Evolutionary conservation across 2,113 vertebrate genomes (phyloP).

Genomic region (Caranx ignobilis): DNA sequence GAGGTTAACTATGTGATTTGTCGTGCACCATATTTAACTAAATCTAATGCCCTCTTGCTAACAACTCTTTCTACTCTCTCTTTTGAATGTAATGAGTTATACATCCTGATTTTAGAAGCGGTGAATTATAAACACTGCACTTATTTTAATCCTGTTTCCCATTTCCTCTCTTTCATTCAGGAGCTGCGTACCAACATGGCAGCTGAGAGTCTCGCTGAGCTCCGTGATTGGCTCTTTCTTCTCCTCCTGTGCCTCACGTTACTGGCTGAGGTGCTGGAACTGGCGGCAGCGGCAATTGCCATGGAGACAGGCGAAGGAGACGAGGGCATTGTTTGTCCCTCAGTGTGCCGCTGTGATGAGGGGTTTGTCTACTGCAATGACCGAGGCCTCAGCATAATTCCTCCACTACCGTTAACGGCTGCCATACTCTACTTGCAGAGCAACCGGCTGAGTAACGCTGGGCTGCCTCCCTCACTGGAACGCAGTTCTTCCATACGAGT

Average conservation of each 20-base stretch:
- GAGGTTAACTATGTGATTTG: conserved; percentile 10
- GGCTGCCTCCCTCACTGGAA: conserved; percentile 88
- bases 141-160: conserved; percentile 53
- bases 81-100: conserved; percentile 26
- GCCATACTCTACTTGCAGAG: conserved; percentile 97
- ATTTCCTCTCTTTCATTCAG: conserved; percentile 63
- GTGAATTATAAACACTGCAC: neutral
- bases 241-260: conserved; percentile 92
- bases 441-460: conserved; percentile 91
- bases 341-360: conserved; percentile 92
- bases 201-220: conserved; percentile 87
- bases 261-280: conserved; percentile 90
- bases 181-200: conserved; percentile 82
- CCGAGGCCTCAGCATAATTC: conserved; percentile 91
- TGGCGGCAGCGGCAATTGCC: conserved; percentile 84
- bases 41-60: neutral
- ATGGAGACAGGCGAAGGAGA: conserved; percentile 84
- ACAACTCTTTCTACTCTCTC: neutral
- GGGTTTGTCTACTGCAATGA: conserved; percentile 97
- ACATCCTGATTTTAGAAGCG: neutral
- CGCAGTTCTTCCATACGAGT: conserved; percentile 87
- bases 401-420: conserved; percentile 88
- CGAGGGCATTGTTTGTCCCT: conserved; percentile 87
- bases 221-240: conserved; percentile 92
- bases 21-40: neutral